Base-by-base conservation (phyloP, 1,140 invertebrate genomes). In the Sycophaga agraensis region DNA sequence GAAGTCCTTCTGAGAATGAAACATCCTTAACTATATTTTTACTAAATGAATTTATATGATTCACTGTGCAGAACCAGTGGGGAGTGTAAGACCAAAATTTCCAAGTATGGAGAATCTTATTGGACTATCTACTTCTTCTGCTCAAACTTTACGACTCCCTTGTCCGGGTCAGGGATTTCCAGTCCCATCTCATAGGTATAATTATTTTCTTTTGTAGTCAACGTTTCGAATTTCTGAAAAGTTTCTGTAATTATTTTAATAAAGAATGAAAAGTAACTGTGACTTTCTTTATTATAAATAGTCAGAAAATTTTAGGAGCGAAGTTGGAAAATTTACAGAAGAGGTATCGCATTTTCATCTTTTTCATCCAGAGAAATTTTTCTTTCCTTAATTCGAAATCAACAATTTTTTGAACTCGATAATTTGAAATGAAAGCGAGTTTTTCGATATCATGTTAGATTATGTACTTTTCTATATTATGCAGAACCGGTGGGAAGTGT, bases 21-120 rank as follows among this genome's bases (percentile, higher is more conserved):
- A n/a, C n/a, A n/a, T n/a, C n/a, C n/a, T n/a, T n/a, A n/a, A n/a
- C n/a, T n/a, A n/a, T n/a, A n/a, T n/a, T n/a, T n/a, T n/a, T n/a
- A n/a, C n/a, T n/a, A n/a, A n/a, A n/a, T n/a, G n/a, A n/a, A n/a
- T n/a, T n/a, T n/a, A n/a, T n/a, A n/a, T n/a, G n/a, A 4, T 72
- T 74, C 66, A 74, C 71, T 74, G 66, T 71, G 71, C 82, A 88
- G 86, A 88, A 78, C 85, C 86, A 21, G 81, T 87, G 71, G 85
- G 85, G 66, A 86, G 85, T 71, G 83, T 86, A 63, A 83, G 83
- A 67, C 86, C 86, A 64, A 87, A 86, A 75, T 88, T 88, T 75
- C 83, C 87, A 69, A 87, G 83, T 65, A 79, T 85, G 73, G 78
- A 81, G 77, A 88, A 85, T 65, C 82, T 86, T 74, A 87, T 85